Evolutionary conservation across 2,113 vertebrate species (phyloP).

Genomic region (Falco punctatus): DNA sequence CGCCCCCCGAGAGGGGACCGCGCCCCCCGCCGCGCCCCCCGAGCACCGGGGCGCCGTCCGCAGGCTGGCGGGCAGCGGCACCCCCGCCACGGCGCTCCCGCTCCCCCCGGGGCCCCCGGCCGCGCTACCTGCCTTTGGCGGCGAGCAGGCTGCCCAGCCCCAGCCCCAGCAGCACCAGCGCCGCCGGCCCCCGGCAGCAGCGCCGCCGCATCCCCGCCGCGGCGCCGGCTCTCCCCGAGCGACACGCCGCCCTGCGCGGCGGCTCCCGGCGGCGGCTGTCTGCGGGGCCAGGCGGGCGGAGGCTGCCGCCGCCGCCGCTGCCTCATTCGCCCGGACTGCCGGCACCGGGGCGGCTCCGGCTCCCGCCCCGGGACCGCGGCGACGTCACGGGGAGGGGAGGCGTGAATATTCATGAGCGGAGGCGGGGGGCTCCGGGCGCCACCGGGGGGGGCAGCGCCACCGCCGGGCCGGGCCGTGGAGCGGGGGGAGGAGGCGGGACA

Average conservation of each 20-base stretch:
- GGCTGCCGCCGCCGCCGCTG: not conserved
- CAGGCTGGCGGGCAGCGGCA: too few species aligned
- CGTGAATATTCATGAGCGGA: conserved; percentile 70
- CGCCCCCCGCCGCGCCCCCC: too few species aligned
- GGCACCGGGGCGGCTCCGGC: conserved; percentile 65
- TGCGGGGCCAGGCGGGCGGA: not conserved
- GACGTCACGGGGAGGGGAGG: conserved; percentile 74
- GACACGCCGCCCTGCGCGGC: too few species aligned
- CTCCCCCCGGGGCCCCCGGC: not conserved
- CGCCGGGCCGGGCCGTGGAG: too few species aligned
- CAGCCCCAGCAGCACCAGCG: conserved; percentile 39
- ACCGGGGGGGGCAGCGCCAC: not conserved
- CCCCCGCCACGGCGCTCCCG: too few species aligned
- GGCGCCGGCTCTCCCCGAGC: not conserved
- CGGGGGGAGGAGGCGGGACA: not conserved
- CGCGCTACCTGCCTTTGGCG: conserved; percentile 69
- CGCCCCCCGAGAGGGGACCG: too few species aligned
- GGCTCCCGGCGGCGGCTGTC: not conserved
- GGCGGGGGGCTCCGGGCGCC: too few species aligned
- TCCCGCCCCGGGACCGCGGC: conserved; percentile 72
- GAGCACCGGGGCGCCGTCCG: too few species aligned
- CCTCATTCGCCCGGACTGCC: conserved; percentile 59
- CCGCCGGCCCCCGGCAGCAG: conserved; percentile 43
- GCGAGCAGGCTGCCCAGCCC: conserved; percentile 72
- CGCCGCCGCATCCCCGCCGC: conserved; percentile 17